Conservation (phyloP, 2,888 invertebrate species). For the Eledona agricola region DNA sequence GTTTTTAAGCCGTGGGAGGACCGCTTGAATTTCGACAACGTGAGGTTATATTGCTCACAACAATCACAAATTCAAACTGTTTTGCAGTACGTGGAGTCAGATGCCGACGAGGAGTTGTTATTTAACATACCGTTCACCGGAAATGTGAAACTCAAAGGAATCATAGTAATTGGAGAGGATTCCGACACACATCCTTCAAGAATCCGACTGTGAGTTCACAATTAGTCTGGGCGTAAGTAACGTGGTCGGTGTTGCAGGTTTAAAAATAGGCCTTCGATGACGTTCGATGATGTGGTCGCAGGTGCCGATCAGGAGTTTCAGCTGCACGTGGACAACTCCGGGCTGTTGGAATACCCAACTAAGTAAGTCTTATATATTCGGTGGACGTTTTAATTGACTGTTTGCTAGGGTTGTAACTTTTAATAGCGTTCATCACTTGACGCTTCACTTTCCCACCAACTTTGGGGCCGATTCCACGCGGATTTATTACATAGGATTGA, state of each 20-base stretch:
- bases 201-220: conserved; percentile 82
- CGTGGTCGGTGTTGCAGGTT: conserved; percentile 68
- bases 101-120: conserved; percentile 93
- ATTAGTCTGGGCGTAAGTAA: not conserved
- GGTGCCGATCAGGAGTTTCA: conserved; percentile 91
- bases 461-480: conserved; percentile 86
- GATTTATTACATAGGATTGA: conserved; percentile 93
- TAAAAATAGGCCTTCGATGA: conserved; percentile 94
- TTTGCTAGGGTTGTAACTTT: conserved; percentile 88
- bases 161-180: conserved; percentile 91
- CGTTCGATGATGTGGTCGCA: conserved; percentile 84
- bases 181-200: conserved; percentile 84
- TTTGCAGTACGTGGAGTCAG: conserved; percentile 91
- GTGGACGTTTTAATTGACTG: conserved; percentile 15
- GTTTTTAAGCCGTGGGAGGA: conserved; percentile 95
- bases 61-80: conserved; percentile 11
- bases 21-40: conserved; percentile 74
- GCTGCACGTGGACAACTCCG: conserved; percentile 79
- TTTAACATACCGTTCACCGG: conserved; percentile 98
- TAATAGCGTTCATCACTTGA: conserved; percentile 86
- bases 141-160: conserved; percentile 93
- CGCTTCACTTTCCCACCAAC: conserved; percentile 89
- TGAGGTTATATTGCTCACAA: conserved; percentile 32
- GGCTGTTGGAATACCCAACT: conserved; percentile 86
- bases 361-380: conserved; percentile 69